Evolutionary conservation across 2,888 invertebrate species (phyloP).

Genomic region (Prosapia bicincta): DNA sequence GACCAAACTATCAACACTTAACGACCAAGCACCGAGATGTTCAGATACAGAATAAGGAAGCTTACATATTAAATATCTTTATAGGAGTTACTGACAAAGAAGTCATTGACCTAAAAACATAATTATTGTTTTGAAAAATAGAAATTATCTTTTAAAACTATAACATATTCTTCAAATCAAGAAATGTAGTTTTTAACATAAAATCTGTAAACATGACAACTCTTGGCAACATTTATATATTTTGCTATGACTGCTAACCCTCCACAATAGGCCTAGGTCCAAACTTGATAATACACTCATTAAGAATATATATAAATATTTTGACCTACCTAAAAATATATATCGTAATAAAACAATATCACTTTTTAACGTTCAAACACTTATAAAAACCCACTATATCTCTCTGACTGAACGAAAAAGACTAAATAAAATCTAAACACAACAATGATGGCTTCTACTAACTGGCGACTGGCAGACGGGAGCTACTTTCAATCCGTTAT

Average conservation of each 20-base stretch:
- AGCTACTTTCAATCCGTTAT: conserved; percentile 25
- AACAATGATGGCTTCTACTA: conserved; percentile 38
- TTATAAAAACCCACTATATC: neutral
- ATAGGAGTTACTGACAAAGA: conserved; percentile 6
- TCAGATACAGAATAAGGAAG: too few species aligned
- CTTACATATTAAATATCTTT: neutral
- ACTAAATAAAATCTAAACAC: conserved; percentile 27
- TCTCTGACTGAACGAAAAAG: neutral
- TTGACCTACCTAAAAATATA: neutral
- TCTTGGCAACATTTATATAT: neutral
- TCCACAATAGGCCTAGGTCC: neutral
- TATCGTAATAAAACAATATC: neutral
- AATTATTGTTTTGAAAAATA: too few species aligned
- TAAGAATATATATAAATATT: neutral
- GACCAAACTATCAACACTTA: too few species aligned
- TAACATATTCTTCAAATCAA: too few species aligned
- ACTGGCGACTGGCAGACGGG: conserved; percentile 38
- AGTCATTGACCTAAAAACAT: conserved; percentile 15
- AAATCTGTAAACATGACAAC: neutral
- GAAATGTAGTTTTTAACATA: neutral
- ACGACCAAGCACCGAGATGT: too few species aligned
- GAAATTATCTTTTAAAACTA: too few species aligned
- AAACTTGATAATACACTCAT: neutral
- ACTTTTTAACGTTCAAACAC: neutral
- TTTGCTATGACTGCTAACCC: neutral